Evolutionary conservation across 2,797 vertebrate genomes (phyloP).

Genomic region (Notamacropus eugenii): DNA sequence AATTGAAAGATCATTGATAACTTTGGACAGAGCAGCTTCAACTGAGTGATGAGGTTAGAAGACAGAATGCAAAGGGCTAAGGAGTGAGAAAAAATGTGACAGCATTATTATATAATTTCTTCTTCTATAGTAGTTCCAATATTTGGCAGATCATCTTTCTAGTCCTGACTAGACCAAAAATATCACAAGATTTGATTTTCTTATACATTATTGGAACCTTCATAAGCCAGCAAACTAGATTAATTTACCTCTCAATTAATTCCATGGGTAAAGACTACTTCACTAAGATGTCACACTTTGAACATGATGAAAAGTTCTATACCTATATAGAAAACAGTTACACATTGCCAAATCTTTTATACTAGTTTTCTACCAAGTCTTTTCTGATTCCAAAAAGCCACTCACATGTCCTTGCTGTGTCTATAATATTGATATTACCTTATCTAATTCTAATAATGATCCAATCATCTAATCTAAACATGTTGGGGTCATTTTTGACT

Average conservation of each 20-base stretch:
- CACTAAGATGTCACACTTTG: not conserved
- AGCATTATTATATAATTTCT: not conserved
- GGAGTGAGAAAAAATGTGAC: not conserved
- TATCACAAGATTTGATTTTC: not conserved
- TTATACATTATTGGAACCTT: not conserved
- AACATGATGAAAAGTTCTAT: not conserved
- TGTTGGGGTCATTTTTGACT: not conserved
- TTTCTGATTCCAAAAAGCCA: not conserved
- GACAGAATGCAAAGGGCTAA: not conserved
- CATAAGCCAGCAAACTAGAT: not conserved
- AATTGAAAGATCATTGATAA: not conserved
- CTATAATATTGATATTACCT: not conserved
- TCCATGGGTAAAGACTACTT: conserved; percentile 8
- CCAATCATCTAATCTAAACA: not conserved
- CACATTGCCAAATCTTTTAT: not conserved
- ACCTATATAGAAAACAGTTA: not conserved
- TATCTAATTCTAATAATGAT: not conserved
- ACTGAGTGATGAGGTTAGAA: not conserved
- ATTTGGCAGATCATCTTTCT: not conserved
- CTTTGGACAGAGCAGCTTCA: not conserved
- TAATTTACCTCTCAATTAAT: not conserved
- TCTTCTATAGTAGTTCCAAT: not conserved
- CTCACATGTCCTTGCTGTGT: not conserved
- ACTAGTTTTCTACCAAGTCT: not conserved
- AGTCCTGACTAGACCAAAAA: not conserved